These are phyloP conservation scores for Andrena chrysosceles DNA, from an alignment of 2,888 invertebrate genomes.

Conservation along the genomic window DNA sequence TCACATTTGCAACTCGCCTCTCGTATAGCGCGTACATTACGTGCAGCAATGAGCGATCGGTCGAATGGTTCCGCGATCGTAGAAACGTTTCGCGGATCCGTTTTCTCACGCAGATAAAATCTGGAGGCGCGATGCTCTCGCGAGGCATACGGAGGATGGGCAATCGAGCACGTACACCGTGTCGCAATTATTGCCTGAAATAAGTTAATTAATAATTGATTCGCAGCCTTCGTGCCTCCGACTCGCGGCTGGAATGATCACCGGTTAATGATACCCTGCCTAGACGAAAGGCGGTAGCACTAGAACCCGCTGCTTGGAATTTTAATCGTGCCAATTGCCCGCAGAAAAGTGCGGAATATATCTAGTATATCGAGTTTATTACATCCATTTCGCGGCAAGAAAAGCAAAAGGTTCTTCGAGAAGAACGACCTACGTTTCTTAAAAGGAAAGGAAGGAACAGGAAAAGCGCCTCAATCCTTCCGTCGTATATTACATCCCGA, in stretches of 20 bases:
- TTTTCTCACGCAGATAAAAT: slow-evolving; percentile 69
- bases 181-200: slow-evolving; percentile 65
- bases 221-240: slow-evolving; percentile 22
- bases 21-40: slow-evolving; percentile 31
- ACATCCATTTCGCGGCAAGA: not conserved
- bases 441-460: not conserved
- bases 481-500: not conserved
- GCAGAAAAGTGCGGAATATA: slow-evolving; percentile 10
- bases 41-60: slow-evolving; percentile 24
- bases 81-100: slow-evolving; percentile 49
- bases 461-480: not conserved
- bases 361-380: not conserved
- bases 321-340: slow-evolving; percentile 12
- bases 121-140: slow-evolving; percentile 42
- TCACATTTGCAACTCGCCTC: slow-evolving; percentile 31
- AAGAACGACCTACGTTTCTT: not conserved
- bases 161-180: slow-evolving; percentile 19
- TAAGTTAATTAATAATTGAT: slow-evolving; percentile 69
- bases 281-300: slow-evolving; percentile 35
- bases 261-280: slow-evolving; percentile 42
- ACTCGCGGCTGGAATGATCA: slow-evolving; percentile 20
- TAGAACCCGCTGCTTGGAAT: slow-evolving; percentile 16
- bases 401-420: not conserved
- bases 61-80: slow-evolving; percentile 26
- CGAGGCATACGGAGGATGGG: slow-evolving; percentile 2